Evolutionary conservation across 2,888 invertebrate species (phyloP), one percentile per base, ranked within the genome.

Genomic region (Thelaira solivaga): DNA sequence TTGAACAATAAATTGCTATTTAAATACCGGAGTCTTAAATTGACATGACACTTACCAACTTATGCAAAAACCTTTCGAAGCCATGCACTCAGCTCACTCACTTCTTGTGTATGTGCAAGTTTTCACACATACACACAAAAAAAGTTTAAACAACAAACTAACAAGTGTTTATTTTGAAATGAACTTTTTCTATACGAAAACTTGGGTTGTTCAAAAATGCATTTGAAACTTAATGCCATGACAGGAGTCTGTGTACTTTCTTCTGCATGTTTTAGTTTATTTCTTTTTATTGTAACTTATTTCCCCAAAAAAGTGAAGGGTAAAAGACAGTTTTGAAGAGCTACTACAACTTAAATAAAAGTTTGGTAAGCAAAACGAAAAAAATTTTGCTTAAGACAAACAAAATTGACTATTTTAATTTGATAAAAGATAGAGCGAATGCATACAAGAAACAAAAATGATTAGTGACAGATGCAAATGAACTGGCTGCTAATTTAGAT

Each of bases 141-240:
- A 67, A 72, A 73, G 45, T 74, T 73, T 53, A 47, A 74, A 59
- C 72, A 80, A 75, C 72, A 78, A 80, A 80, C 77, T 80, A 72
- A 77, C 68, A 77, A 80, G 75, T 77, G 72, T 75, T 74, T 83
- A 83, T 81, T 82, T 81, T 78, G 69, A 78, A 74, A 82, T 82
- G 81, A 82, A 81, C 80, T 80, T 62, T 68, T 71, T 80, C 77
- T 67, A 74, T 69, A 59, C 74, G 53, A 43, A 36, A 45, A 69
- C 69, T 74, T 69, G 18, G 43, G 74, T 74, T 65, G 65, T 71
- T 78, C 65, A 78, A 74, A 78, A 71, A 78, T 74, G 74, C 65
- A 78, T 78, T 68, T 69, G 24, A 67, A 68, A 61, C 24, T 61
- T 16, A 51, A 59, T 18, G 57, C 51, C 5, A 51, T 62, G 59